These are phyloP conservation scores for Mamestra configurata DNA, from an alignment of 1,140 invertebrate genomes.

Conservation along the genomic window DNA sequence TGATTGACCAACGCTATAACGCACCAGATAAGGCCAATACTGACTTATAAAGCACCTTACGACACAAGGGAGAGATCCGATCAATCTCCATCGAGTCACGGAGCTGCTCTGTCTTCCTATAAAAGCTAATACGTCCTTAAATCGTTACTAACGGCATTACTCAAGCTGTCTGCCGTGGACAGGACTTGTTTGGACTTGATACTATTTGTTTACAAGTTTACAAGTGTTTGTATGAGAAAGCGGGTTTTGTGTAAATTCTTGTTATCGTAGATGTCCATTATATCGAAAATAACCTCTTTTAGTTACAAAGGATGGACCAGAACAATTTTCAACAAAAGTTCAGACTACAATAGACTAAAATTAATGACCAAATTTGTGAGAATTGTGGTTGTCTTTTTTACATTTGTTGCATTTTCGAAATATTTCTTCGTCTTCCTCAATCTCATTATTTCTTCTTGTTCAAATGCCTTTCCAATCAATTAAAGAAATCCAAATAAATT, in stretches of 20 bases:
- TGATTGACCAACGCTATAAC: constrained; percentile 57
- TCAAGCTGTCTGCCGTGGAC: constrained; percentile 45
- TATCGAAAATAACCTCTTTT: too few species aligned
- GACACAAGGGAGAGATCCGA: constrained; percentile 61
- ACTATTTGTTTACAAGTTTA: background rate
- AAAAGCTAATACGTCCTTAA: constrained; percentile 66
- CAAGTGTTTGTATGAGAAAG: constrained; percentile 1
- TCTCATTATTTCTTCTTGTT: too few species aligned
- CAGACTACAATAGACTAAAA: too few species aligned
- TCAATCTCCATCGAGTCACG: constrained; percentile 70
- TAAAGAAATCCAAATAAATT: too few species aligned
- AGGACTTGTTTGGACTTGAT: constrained; percentile 15
- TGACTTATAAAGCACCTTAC: constrained; percentile 65
- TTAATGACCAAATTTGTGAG: too few species aligned
- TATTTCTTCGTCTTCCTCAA: too few species aligned
- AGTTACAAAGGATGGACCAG: too few species aligned
- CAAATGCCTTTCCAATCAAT: too few species aligned
- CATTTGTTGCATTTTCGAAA: too few species aligned
- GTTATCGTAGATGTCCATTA: background rate
- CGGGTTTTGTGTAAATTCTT: background rate
- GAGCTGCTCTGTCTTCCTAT: constrained; percentile 61
- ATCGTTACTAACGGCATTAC: constrained; percentile 62
- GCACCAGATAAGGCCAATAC: constrained; percentile 64
- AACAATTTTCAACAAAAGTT: too few species aligned
- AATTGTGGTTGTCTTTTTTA: too few species aligned